Base-by-base conservation (phyloP, 2,888 invertebrate genomes). In the Meghimatium bilineatum region DNA sequence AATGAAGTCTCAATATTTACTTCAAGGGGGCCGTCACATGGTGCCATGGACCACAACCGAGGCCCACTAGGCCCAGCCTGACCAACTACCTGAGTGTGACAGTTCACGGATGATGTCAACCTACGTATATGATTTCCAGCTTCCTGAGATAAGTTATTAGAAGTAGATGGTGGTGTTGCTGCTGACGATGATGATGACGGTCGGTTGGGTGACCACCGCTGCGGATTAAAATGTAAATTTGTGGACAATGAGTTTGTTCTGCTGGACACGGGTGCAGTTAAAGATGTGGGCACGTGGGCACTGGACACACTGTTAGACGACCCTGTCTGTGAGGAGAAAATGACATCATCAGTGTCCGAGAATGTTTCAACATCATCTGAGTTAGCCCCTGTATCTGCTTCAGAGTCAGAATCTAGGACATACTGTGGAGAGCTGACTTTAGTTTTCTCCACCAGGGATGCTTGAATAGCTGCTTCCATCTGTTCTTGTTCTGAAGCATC, bases 401-500 rank as follows among this genome's bases (percentile, higher is more conserved):
- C 78, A 6, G 75, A 66, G n/a, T 84, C 80, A 3, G 82, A 78
- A 34, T 80, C 71, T 1, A 81, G 29, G 29, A 82, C 79, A 67
- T 80, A 80, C 66, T 77, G 49, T 26, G 72, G 78, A 14, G 83
- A 76, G 23, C 77, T 77, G 6, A 72, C 44, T n/a, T 36, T 81
- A 32, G 75, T 20, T 36, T 75, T 77, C 56, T 79, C 83, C 44
- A 63, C 74, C 12, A 94, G 88, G 0, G 94, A 94, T 6, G 94
- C 94, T 85, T 91, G 89, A 71, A 94, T 94, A 29, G 94, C 94
- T 71, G 94, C 94, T 88, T 94, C 91, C 36, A 94, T 87, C 86
- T 94, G 94, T 82, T 91, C 92, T 81, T 94, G 94, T 89, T 94
- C 94, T 86, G 93, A 93, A 3, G 93, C 93, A 87, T 94, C 94